Evolutionary conservation across 2,888 invertebrate species (phyloP).

Genomic region (Tanaodytes sp.): DNA sequence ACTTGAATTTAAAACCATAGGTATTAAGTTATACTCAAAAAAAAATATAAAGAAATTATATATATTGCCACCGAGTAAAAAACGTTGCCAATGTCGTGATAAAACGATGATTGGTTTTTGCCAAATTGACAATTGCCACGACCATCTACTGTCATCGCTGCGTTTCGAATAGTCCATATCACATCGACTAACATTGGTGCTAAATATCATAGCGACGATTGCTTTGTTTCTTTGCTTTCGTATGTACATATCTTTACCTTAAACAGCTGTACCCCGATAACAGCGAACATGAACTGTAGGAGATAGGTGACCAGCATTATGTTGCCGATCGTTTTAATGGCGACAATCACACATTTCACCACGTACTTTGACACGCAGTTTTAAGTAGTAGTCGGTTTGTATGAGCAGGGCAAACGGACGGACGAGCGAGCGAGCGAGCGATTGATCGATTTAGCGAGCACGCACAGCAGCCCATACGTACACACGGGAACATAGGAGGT

Average conservation of each 20-base stretch:
- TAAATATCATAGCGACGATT: constrained; percentile 44
- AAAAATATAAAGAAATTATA: no score
- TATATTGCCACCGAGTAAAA: no score
- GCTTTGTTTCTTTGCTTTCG: constrained; percentile 49
- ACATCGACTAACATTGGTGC: constrained; percentile 45
- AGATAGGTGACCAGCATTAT: constrained; percentile 99
- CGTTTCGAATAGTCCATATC: constrained; percentile 41
- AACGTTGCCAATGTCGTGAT: no score
- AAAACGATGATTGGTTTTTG: no score
- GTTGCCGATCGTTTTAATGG: constrained; percentile 99
- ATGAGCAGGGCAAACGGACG: constrained; percentile 64
- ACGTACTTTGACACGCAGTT: constrained; percentile 85
- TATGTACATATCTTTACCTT: constrained; percentile 81
- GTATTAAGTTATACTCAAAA: no score
- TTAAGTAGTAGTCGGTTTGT: constrained; percentile 59
- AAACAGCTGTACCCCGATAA: constrained; percentile 99
- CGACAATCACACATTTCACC: constrained; percentile 99
- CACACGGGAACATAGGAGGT: constrained; percentile 68
- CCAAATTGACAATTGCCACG: constrained; percentile 24
- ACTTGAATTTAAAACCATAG: no score
- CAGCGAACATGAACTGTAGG: constrained; percentile 99
- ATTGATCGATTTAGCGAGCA: constrained; percentile 52
- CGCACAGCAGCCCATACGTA: constrained; percentile 67
- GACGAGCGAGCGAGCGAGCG: constrained; percentile 47
- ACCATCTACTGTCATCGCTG: constrained; percentile 36